Percentiles rank a stretch among this genome's conserved stretches.
Conservation (phyloP, 2,113 vertebrate genomes). For the Jacana jacana region DNA sequence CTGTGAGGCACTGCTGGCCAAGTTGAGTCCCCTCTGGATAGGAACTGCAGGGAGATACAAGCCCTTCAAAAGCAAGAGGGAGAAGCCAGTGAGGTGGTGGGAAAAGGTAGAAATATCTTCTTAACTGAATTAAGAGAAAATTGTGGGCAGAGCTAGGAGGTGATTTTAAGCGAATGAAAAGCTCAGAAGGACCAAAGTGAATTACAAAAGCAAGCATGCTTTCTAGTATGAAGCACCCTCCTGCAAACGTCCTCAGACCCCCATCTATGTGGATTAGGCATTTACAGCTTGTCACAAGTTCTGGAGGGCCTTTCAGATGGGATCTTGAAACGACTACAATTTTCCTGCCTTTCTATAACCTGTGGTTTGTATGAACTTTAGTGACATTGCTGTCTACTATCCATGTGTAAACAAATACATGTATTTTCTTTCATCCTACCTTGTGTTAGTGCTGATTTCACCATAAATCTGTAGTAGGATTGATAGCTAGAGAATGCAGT, state of each 20-base stretch:
- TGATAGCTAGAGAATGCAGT: not conserved
- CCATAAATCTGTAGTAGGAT: not conserved
- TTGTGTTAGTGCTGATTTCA: not conserved
- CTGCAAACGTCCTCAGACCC: not conserved
- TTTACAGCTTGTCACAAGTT: not conserved
- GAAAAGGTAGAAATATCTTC: rapidly evolving
- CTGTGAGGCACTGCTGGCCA: rapidly evolving
- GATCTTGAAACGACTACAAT: not conserved
- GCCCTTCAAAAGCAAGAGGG: not conserved
- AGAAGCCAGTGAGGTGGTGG: not conserved
- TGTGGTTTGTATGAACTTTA: not conserved
- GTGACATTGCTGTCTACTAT: not conserved
- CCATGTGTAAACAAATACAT: not conserved
- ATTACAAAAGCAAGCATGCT: not conserved
- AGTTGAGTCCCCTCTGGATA: rapidly evolving
- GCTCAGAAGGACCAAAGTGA: not conserved
- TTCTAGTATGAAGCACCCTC: not conserved
- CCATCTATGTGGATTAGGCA: not conserved
- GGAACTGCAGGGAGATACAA: rapidly evolving
- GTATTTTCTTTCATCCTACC: not conserved
- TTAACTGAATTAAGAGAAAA: not conserved
- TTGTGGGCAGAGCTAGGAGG: not conserved
- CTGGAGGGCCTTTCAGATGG: not conserved
- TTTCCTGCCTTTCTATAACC: not conserved
- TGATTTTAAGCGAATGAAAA: not conserved